These are phyloP conservation scores for Tympanuchus pallidicinctus DNA, from an alignment of 2,113 vertebrate species.

Conservation along the genomic window DNA sequence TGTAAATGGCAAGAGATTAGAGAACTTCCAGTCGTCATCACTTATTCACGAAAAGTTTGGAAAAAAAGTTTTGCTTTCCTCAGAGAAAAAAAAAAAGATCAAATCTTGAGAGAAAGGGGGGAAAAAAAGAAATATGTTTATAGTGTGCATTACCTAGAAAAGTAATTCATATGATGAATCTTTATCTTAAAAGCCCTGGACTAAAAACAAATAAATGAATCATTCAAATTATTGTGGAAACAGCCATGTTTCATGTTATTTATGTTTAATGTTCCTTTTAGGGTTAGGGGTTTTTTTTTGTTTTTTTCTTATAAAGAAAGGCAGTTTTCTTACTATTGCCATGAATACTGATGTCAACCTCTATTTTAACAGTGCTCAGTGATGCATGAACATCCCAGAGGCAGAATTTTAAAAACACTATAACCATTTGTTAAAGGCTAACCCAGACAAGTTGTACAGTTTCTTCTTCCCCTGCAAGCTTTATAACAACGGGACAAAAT, in stretches of 20 bases:
- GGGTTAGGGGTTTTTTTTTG: neutral
- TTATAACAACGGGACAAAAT: neutral
- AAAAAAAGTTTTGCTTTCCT: neutral
- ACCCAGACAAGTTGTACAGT: neutral
- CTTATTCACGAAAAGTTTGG: conserved; percentile 29
- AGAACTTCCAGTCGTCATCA: conserved; percentile 56
- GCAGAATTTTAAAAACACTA: conserved; percentile 34
- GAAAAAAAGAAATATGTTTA: neutral
- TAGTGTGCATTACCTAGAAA: conserved; percentile 29
- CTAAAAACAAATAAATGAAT: conserved; percentile 60
- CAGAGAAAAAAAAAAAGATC: neutral
- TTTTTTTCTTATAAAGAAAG: conserved; percentile 7
- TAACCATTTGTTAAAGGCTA: conserved; percentile 44
- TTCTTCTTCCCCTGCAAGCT: neutral
- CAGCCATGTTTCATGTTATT: conserved; percentile 28
- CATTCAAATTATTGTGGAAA: conserved; percentile 41
- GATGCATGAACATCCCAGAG: conserved; percentile 59
- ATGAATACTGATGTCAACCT: conserved; percentile 51
- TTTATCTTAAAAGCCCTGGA: conserved; percentile 51
- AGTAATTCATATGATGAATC: conserved; percentile 52
- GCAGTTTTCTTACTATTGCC: conserved; percentile 52
- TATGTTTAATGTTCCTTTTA: conserved; percentile 55
- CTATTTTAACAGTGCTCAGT: conserved; percentile 39
- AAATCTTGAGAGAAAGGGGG: neutral
- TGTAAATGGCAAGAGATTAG: conserved; percentile 70